phyloP scores from a whole-genome alignment of 2,797 vertebrate species.

The Benthosema pterotum region DNA sequence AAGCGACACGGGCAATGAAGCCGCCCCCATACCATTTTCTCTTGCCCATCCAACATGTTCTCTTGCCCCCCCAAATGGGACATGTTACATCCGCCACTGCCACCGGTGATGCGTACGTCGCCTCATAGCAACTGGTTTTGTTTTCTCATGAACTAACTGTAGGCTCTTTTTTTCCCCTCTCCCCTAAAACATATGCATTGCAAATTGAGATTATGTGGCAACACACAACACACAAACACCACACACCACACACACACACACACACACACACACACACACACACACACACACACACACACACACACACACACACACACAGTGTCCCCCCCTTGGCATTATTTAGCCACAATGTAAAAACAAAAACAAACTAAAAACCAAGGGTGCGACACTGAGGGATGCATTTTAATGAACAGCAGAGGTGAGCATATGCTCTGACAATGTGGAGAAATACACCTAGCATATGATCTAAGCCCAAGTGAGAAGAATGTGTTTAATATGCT shows the following conservation, averaged over 20 bases:
- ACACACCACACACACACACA: neutral
- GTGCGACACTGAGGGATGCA: slow-evolving; percentile 33
- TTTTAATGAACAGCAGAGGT: slow-evolving; percentile 35
- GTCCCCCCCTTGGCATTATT: slow-evolving; percentile 55
- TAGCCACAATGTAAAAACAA: slow-evolving; percentile 49
- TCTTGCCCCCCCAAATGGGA: too few species aligned
- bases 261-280: slow-evolving; percentile 8
- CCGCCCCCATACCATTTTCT: too few species aligned
- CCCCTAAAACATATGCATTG: slow-evolving; percentile 78
- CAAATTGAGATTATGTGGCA: slow-evolving; percentile 75
- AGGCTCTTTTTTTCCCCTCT: slow-evolving; percentile 58
- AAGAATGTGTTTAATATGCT: slow-evolving; percentile 13
- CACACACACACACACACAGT: too few species aligned
- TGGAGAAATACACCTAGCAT: slow-evolving; percentile 26
- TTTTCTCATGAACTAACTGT: slow-evolving; percentile 64
- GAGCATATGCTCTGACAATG: slow-evolving; percentile 32
- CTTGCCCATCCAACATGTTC: too few species aligned
- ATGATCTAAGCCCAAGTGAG: slow-evolving; percentile 6
- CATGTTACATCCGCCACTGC: slow-evolving; percentile 16
- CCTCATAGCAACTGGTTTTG: slow-evolving; percentile 49
- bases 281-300: too few species aligned
- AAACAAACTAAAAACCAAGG: slow-evolving; percentile 40
- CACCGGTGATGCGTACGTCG: slow-evolving; percentile 46
- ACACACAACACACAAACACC: slow-evolving; percentile 14
- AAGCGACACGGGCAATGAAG: too few species aligned